phyloP scores from a whole-genome alignment of 2,888 invertebrate genomes.

The Caenorhabditis parvicauda region DNA sequence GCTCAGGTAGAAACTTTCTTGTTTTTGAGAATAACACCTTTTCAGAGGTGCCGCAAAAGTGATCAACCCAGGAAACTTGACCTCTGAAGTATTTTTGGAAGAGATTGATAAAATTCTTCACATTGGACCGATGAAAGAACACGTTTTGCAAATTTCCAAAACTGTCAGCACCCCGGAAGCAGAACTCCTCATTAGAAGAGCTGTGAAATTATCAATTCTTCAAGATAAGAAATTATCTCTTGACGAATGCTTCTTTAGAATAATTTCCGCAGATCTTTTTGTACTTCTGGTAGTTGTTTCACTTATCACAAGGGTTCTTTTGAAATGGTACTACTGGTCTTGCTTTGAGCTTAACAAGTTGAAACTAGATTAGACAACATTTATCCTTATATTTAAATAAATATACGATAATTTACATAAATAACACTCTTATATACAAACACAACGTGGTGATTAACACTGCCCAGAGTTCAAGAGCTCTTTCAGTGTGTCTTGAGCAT shows the following conservation, averaged over 20 bases:
- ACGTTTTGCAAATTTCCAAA: no score
- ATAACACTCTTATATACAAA: no score
- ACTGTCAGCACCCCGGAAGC: no score
- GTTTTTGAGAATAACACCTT: neutral
- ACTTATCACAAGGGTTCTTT: neutral
- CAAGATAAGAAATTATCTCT: no score
- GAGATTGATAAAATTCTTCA: neutral
- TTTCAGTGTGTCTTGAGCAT: conserved; percentile 52
- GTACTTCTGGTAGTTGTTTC: neutral
- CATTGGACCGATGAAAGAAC: no score
- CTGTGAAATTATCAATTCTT: no score
- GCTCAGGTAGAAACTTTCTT: neutral
- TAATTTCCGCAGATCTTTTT: neutral
- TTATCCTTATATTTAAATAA: neutral
- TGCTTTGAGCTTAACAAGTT: neutral
- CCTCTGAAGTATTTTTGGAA: neutral
- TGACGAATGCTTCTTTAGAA: no score
- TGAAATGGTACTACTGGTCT: neutral
- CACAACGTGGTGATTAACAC: conserved; percentile 34
- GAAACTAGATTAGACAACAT: neutral
- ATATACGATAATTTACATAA: no score
- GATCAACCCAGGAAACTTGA: neutral
- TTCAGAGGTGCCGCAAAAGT: neutral
- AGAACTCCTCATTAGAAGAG: no score
- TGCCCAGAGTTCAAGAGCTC: conserved; percentile 50